A percentile compares a stretch with the other conserved stretches of the same genome.
These are phyloP conservation scores for Axinella damicornis DNA, from an alignment of 37 sponge, comb jelly and placozoan genomes.

Conservation along the genomic window DNA sequence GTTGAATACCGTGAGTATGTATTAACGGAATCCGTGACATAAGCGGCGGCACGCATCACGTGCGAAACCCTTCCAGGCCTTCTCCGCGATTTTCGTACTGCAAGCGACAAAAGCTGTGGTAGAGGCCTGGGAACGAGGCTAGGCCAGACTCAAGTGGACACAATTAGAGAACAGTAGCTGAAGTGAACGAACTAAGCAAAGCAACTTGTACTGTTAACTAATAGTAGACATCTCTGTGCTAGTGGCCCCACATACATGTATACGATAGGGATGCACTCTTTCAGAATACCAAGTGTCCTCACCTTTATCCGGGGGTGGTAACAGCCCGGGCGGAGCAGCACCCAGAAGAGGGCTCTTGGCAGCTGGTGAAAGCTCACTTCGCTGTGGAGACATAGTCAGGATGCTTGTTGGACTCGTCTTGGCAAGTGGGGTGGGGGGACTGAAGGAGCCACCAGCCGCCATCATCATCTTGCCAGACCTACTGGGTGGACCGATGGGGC, in stretches of 20 bases:
- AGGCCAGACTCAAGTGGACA: too few relatives aligned
- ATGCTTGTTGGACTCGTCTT: conserved; percentile 36
- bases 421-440: conserved; percentile 26
- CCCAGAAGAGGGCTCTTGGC: conserved; percentile 74
- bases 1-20: too few relatives aligned
- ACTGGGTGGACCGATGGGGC: conserved; percentile 71
- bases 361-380: conserved; percentile 42
- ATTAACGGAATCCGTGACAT: too few relatives aligned
- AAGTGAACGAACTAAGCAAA: neutral
- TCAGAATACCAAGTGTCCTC: neutral
- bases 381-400: conserved; percentile 24
- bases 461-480: conserved; percentile 5
- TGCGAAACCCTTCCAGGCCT: too few relatives aligned
- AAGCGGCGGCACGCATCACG: too few relatives aligned
- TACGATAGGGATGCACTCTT: neutral
- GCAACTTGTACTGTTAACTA: too few relatives aligned
- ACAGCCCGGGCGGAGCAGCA: conserved; percentile 59
- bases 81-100: too few relatives aligned
- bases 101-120: too few relatives aligned
- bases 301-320: conserved; percentile 69
- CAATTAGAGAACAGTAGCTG: too few relatives aligned
- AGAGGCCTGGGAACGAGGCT: too few relatives aligned
- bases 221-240: neutral
- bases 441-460: conserved; percentile 15
- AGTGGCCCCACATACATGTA: neutral